Base-by-base conservation (phyloP, 2,888 invertebrate genomes). In the Sthenelais limicola region DNA sequence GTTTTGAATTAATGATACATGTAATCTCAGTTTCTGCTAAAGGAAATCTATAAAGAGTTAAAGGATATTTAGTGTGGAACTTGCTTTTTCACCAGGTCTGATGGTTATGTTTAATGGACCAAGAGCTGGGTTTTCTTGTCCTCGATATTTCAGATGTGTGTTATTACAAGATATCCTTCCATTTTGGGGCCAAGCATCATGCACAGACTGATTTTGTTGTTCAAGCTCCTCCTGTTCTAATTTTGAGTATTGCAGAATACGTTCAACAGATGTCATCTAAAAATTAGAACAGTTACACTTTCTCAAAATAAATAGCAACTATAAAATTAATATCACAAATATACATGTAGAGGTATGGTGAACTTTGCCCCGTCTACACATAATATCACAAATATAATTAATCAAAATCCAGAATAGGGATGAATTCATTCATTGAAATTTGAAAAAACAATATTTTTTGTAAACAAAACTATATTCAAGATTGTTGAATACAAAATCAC, bases 261-360 rank as follows among this genome's bases (percentile, higher is more conserved):
- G 1, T 56, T 56, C 32, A 28, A 56, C 56, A 30, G 56, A 56
- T 28, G 56, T 56, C 56, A 56, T 56, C 56, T 56, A n/a, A n/a
- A n/a, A n/a, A n/a, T n/a, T n/a, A n/a, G n/a, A n/a, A n/a, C n/a
- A n/a, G n/a, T n/a, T n/a, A n/a, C n/a, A n/a, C n/a, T n/a, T n/a
- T n/a, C n/a, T n/a, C n/a, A n/a, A n/a, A n/a, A n/a, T n/a, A n/a
- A n/a, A n/a, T n/a, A n/a, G n/a, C n/a, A n/a, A n/a, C n/a, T n/a
- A n/a, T n/a, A n/a, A n/a, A n/a, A n/a, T n/a, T n/a, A n/a, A n/a
- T n/a, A n/a, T n/a, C n/a, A n/a, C n/a, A n/a, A n/a, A n/a, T n/a
- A n/a, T n/a, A n/a, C n/a, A n/a, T n/a, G n/a, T n/a, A n/a, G n/a
- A n/a, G n/a, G n/a, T n/a, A n/a, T n/a, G n/a, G n/a, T n/a, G n/a